A percentile compares a stretch with the other conserved stretches of the same genome.
Conservation (phyloP, 2,113 vertebrate species). For the Pterocles orientalis region DNA sequence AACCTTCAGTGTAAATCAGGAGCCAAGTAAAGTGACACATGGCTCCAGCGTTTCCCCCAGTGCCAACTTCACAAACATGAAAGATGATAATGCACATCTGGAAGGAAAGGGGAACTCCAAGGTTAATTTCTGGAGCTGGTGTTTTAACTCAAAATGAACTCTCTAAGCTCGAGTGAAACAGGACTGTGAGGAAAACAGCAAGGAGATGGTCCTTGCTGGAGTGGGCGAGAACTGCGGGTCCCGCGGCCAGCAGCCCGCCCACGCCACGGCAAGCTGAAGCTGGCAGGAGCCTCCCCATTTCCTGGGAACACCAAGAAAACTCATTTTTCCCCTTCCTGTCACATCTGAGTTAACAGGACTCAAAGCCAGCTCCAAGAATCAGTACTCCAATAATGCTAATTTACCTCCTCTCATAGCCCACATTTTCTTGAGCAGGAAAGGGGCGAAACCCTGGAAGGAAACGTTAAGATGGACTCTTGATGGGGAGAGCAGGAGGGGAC, state of each 20-base stretch:
- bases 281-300: neutral
- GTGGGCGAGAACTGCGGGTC: neutral
- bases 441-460: neutral
- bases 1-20: neutral
- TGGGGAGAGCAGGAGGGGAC: neutral
- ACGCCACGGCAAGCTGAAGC: neutral
- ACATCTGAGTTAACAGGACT: neutral
- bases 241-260: neutral
- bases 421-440: neutral
- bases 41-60: rapidly evolving
- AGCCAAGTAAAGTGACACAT: neutral
- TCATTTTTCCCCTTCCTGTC: neutral
- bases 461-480: neutral
- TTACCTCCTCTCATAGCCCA: rapidly evolving
- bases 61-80: neutral
- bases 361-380: neutral
- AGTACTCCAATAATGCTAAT: neutral
- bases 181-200: neutral
- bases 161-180: neutral
- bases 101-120: neutral
- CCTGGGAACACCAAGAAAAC: neutral
- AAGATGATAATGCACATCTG: neutral
- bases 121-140: neutral
- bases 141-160: neutral
- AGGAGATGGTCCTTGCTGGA: neutral